These are phyloP conservation scores for Plagodis dolabraria DNA, from an alignment of 2,888 invertebrate species.

Conservation along the genomic window DNA sequence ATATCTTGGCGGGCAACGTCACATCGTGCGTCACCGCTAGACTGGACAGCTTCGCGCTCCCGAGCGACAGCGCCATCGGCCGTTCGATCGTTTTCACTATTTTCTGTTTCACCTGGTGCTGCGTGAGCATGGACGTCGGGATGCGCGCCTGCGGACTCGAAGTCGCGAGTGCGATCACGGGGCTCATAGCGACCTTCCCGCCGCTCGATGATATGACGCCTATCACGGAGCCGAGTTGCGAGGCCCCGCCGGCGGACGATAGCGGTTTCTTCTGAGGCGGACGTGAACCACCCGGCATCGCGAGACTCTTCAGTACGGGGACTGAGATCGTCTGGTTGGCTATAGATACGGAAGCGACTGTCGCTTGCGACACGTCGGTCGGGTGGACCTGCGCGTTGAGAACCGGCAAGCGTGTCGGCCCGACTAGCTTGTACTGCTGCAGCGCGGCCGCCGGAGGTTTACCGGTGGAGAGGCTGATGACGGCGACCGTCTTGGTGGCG, in stretches of 20 bases:
- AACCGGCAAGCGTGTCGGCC: conserved; percentile 69
- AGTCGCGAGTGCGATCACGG: conserved; percentile 71
- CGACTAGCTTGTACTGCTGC: conserved; percentile 78
- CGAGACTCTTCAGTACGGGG: conserved; percentile 74
- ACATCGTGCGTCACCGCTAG: conserved; percentile 84
- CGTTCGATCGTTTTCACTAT: conserved; percentile 81
- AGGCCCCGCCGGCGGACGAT: conserved; percentile 62
- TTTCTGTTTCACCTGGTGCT: conserved; percentile 81
- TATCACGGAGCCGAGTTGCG: conserved; percentile 76
- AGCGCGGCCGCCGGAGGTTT: conserved; percentile 68
- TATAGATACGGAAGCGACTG: conserved; percentile 82
- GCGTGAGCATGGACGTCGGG: conserved; percentile 74
- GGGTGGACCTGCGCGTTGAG: conserved; percentile 68
- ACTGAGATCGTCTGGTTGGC: conserved; percentile 82
- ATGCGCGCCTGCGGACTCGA: conserved; percentile 66
- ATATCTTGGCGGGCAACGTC: conserved; percentile 87
- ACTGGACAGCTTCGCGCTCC: conserved; percentile 83
- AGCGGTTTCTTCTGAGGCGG: conserved; percentile 43
- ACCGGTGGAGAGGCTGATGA: conserved; percentile 77
- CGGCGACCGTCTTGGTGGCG: conserved; percentile 82
- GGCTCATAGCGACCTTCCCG: conserved; percentile 69
- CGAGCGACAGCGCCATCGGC: conserved; percentile 79
- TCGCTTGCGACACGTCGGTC: conserved; percentile 85
- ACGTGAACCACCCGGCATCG: conserved; percentile 64
- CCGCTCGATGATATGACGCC: conserved; percentile 79